Evolutionary conservation across 2,797 vertebrate species (phyloP), one percentile per base, ranked within the genome.

Genomic region (Pangasius mekongensis): DNA sequence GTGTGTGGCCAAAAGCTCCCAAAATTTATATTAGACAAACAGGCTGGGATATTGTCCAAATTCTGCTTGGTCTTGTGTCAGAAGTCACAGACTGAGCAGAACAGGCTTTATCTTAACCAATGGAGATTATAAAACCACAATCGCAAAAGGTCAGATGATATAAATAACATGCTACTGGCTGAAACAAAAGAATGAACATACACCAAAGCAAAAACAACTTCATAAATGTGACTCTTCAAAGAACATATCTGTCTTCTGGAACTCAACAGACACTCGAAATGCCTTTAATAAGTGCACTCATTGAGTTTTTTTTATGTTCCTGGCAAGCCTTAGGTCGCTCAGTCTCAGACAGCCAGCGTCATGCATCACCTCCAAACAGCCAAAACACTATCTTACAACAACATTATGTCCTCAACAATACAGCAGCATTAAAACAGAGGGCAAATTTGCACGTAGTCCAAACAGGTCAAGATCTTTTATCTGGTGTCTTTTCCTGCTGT

Each of bases 1-100:
- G 90, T 9, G 74, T 87, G 86, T 67, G 20, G 49, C 11, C 43
- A 85, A 78, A 71, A 85, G 74, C 74, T 80, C 69, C 24, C 13
- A 13, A 16, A 80, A 74, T 43, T 69, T 47, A 58, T 56, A 49
- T 62, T 71, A 49, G 18, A 22, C 87, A 81, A 27, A 52, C n/a
- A 39, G 43, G 62, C 58, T 60, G 13, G n/a, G 36, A 47, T 82
- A 16, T 64, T 16, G 36, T 64, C 0, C 14, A 64, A 62, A 64
- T 47, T 58, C 78, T 24, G 20, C 16, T 56, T 56, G 18, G 16
- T 58, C 3, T 33, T 80, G 9, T 54, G 20, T 80, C 6, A 81
- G 54, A 81, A 47, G 62, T 82, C 33, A 78, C 3, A 16, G 16
- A 22, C 77, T 16, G 54, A 36, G 13, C 3, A 39, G 2, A 22